phyloP scores from a whole-genome alignment of 2,888 invertebrate genomes.

The Anodontia alba region DNA sequence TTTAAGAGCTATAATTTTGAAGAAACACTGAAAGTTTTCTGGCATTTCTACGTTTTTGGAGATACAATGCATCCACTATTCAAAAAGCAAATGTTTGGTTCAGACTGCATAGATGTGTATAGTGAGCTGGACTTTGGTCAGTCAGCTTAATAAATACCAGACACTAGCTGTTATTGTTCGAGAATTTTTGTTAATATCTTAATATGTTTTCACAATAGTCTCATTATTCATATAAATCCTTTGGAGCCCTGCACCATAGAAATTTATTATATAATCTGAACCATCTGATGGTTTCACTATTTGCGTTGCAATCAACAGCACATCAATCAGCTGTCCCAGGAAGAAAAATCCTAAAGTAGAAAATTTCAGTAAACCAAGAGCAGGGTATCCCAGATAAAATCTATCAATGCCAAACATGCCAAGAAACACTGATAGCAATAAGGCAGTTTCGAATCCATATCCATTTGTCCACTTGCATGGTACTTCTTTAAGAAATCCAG shows the following conservation, averaged over 20 bases:
- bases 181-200: too few species aligned
- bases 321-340: conserved; percentile 95
- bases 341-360: conserved; percentile 99
- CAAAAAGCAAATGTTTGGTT: too few species aligned
- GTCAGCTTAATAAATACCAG: too few species aligned
- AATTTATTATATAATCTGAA: conserved; percentile 96
- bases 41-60: too few species aligned
- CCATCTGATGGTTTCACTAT: conserved; percentile 96
- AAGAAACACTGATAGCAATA: conserved; percentile 96
- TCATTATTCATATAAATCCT: conserved; percentile 93
- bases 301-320: conserved; percentile 97
- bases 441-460: conserved; percentile 95
- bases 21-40: too few species aligned
- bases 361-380: conserved; percentile 96
- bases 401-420: conserved; percentile 99
- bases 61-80: too few species aligned
- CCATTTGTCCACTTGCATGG: conserved; percentile 99
- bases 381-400: conserved; percentile 99
- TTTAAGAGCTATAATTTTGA: too few species aligned
- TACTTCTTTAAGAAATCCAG: conserved; percentile 91
- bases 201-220: conserved; percentile 68
- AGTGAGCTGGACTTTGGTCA: too few species aligned
- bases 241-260: conserved; percentile 94
- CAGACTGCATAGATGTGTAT: too few species aligned
- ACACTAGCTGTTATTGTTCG: too few species aligned